A percentile compares a stretch with the other conserved stretches of the same genome.
phyloP scores from a whole-genome alignment of 2,113 vertebrate genomes.

The Sorex fumeus region DNA sequence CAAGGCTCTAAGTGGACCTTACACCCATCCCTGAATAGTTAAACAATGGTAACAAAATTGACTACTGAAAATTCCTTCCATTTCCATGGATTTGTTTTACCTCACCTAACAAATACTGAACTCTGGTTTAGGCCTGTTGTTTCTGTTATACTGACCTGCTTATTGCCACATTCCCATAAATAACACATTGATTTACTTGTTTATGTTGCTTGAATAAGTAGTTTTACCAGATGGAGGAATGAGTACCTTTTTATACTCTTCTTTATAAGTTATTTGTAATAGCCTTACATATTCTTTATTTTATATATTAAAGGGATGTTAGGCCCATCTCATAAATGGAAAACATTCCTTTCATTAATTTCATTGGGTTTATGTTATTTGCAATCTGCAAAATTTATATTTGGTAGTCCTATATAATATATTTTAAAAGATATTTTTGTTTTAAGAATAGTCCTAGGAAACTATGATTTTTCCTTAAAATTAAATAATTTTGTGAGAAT shows the following conservation, averaged over 20 bases:
- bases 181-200: slow-evolving; percentile 17
- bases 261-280: slow-evolving; percentile 4
- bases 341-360: slow-evolving; percentile 31
- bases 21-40: background rate
- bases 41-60: slow-evolving; percentile 29
- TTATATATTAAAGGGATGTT: slow-evolving; percentile 38
- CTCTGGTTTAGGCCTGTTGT: slow-evolving; percentile 8
- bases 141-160: slow-evolving; percentile 27
- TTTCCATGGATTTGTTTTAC: slow-evolving; percentile 15
- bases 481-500: no score
- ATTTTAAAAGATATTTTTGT: slow-evolving; percentile 48
- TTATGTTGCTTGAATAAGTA: slow-evolving; percentile 5
- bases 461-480: no score
- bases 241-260: background rate
- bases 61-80: slow-evolving; percentile 27
- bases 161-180: slow-evolving; percentile 9
- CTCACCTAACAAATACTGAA: slow-evolving; percentile 8
- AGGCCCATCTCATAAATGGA: slow-evolving; percentile 16
- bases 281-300: slow-evolving; percentile 35
- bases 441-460: slow-evolving; percentile 7
- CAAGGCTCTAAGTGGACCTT: slow-evolving; percentile 36
- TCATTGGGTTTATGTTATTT: slow-evolving; percentile 26
- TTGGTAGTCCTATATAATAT: slow-evolving; percentile 11
- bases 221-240: slow-evolving; percentile 31
- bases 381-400: slow-evolving; percentile 31